Evolutionary conservation across 2,113 vertebrate species (phyloP), one percentile per base, ranked within the genome.

Genomic region (Mungos mungo): DNA sequence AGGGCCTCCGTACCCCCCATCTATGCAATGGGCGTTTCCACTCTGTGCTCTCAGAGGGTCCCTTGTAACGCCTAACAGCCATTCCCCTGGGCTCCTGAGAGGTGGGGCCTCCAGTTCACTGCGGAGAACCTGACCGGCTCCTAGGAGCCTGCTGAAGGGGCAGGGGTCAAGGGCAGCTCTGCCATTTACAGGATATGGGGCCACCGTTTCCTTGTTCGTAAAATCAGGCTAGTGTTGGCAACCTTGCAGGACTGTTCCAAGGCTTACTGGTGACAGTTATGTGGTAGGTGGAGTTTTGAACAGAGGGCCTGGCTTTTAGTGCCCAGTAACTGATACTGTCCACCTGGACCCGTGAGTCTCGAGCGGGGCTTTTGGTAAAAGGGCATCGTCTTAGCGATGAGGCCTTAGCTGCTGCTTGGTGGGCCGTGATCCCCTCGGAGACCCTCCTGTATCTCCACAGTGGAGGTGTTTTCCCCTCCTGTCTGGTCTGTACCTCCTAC

Each of bases 261-360:
- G 47, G 88, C 83, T 71, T 5, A 33, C 31, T 29, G 4, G 0
- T 23, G 45, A 33, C 29, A 0, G 14, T 23, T 14, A 1, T 35
- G 21, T 13, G 35, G 33, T 27, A 12, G 31, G 68, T 21, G 9
- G 45, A 21, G 29, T 38, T 86, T 65, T 65, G 27, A 35, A 47
- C 29, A 19, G 85, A 50, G 60, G 57, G 4, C 84, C 74, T 31
- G 45, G 33, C 29, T 84, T 10, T 79, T 16, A 2, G 33, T 3
- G 38, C 11, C 68, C 14, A 16, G 0, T 52, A 3, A 63, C 2
- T 21, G 35, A 4, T 10, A 0, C 10, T 33, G 38, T 71, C 31
- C 54, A 60, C 60, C 29, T n/a, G 21, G 29, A 38, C 74, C 72
- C 6, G 8, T 31, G 72, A 66, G 4, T 6, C 38, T 77, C 8